Percentiles rank a stretch among this genome's conserved stretches.
phyloP scores from a whole-genome alignment of 1,140 invertebrate species.

The Epicauta chinensis region DNA sequence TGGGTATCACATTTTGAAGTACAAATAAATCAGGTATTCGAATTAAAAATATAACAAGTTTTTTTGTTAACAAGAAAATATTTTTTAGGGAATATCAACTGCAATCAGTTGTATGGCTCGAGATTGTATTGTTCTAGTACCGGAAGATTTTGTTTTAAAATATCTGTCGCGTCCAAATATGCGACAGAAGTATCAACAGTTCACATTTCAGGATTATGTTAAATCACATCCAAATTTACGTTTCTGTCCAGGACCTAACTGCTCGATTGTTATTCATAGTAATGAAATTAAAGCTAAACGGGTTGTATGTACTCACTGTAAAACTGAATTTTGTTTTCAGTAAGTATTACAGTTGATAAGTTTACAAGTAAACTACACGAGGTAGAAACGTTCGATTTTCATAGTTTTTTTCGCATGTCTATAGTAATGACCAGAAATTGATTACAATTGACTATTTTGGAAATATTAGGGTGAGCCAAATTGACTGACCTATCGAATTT shows the following conservation, averaged over 20 bases:
- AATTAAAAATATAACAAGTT: conserved; percentile 7
- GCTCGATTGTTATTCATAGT: conserved; percentile 76
- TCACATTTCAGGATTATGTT: conserved; percentile 94
- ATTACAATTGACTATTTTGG: too few species aligned
- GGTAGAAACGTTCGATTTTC: too few species aligned
- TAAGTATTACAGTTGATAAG: conserved; percentile 20
- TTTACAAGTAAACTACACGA: too few species aligned
- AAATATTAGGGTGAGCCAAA: too few species aligned
- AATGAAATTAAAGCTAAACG: conserved; percentile 73
- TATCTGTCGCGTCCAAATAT: conserved; percentile 72
- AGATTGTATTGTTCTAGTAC: conserved; percentile 84
- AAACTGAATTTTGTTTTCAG: conserved; percentile 73
- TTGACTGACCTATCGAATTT: too few species aligned
- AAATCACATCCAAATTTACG: conserved; percentile 83
- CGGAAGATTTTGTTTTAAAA: conserved; percentile 91
- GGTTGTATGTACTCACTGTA: conserved; percentile 70
- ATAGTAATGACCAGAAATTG: too few species aligned
- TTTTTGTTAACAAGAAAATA: not conserved
- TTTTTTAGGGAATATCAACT: conserved; percentile 54
- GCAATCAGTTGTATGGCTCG: conserved; percentile 95
- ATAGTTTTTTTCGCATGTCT: too few species aligned
- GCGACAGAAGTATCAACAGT: conserved; percentile 89
- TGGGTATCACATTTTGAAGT: conserved; percentile 95
- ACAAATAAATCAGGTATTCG: conserved; percentile 78
- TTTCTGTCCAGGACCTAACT: conserved; percentile 96